Percentiles rank a stretch among this genome's conserved stretches.
Conservation (phyloP, 2,888 invertebrate species). For the Scaptomyza reducta region DNA sequence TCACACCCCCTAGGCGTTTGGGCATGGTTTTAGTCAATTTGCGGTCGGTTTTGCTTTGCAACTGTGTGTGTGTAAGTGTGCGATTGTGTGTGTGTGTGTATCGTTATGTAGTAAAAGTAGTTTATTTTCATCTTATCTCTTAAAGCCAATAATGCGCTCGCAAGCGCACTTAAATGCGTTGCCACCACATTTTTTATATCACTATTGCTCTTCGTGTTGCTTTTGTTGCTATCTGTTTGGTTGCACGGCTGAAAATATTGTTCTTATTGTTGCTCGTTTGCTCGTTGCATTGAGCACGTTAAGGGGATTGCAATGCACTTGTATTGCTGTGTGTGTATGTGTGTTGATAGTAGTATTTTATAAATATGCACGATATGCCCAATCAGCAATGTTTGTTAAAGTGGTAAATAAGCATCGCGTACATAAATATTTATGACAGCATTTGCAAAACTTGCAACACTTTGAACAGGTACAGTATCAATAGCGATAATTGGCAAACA, state of each 20-base stretch:
- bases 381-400: slow-evolving; percentile 11
- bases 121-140: slow-evolving; percentile 80
- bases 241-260: slow-evolving; percentile 10
- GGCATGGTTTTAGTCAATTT: slow-evolving; percentile 78
- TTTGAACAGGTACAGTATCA: slow-evolving; percentile 8
- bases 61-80: slow-evolving; percentile 21
- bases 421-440: slow-evolving; percentile 31
- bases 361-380: slow-evolving; percentile 32
- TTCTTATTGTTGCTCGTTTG: slow-evolving; percentile 17
- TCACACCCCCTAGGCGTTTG: slow-evolving; percentile 34
- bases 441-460: slow-evolving; percentile 13
- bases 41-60: slow-evolving; percentile 63
- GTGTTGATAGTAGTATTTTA: slow-evolving; percentile 17
- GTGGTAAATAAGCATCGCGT: not conserved
- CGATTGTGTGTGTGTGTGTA: slow-evolving; percentile 23
- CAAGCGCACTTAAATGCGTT: slow-evolving; percentile 77
- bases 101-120: slow-evolving; percentile 69
- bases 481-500: slow-evolving; percentile 11
- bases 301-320: slow-evolving; percentile 42
- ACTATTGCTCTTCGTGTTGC: slow-evolving; percentile 13
- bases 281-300: slow-evolving; percentile 33
- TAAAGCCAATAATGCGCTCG: slow-evolving; percentile 78
- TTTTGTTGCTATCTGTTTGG: slow-evolving; percentile 28
- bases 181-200: slow-evolving; percentile 54
- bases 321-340: slow-evolving; percentile 4